Percentiles rank a stretch among this genome's conserved stretches.
phyloP scores from a whole-genome alignment of 1,140 invertebrate genomes.

The Coenobita brevimanus region DNA sequence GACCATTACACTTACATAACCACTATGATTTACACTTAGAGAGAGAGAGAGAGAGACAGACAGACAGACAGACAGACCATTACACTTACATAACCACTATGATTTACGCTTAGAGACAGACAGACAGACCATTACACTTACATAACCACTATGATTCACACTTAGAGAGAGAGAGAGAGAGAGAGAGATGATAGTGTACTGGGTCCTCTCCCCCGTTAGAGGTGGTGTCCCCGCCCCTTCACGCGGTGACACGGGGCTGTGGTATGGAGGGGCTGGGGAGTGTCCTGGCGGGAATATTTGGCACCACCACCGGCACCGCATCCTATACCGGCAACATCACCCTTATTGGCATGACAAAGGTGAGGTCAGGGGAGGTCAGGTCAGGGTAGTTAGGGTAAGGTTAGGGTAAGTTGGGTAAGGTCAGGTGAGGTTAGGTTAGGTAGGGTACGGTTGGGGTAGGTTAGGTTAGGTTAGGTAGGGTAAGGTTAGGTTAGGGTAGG shows the following conservation, averaged over 20 bases:
- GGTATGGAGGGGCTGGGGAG: constrained; percentile 89
- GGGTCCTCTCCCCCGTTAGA: constrained; percentile 74
- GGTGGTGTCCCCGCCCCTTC: constrained; percentile 85
- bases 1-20: neutral
- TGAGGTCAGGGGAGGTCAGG: too few relatives aligned
- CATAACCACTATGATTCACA: too few relatives aligned
- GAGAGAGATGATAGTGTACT: neutral
- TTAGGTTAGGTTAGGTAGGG: too few relatives aligned
- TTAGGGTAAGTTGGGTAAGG: too few relatives aligned
- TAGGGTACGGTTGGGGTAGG: too few relatives aligned
- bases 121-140: too few relatives aligned
- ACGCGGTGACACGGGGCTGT: constrained; percentile 90
- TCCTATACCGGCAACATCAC: constrained; percentile 95
- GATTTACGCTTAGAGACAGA: neutral
- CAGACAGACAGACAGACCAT: neutral
- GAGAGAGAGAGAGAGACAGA: neutral
- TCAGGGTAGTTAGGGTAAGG: too few relatives aligned
- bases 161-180: neutral
- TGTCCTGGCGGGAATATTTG: constrained; percentile 86
- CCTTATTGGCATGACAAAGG: constrained; percentile 82
- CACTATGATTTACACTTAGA: neutral
- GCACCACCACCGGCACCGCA: constrained; percentile 88
- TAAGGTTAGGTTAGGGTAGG: too few relatives aligned
- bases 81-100: neutral
- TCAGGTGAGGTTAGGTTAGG: too few relatives aligned